Base-by-base conservation (phyloP, 1,140 invertebrate species). In the Drosophila santomea region DNA sequence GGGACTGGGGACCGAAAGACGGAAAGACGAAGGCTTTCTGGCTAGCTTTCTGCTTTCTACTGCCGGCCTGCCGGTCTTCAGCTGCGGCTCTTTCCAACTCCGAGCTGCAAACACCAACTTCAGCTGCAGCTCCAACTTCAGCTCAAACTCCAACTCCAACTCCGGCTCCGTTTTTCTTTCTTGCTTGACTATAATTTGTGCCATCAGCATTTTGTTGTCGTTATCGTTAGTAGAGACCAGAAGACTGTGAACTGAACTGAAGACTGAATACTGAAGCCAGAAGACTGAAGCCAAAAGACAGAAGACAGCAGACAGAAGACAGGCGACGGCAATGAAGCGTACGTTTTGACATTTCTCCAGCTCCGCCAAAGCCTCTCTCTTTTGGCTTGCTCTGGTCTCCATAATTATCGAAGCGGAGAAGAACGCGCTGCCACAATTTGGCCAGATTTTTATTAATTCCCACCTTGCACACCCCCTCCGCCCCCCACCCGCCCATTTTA, bases 191-290 rank as follows among this genome's bases (percentile, higher is more conserved):
- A 88, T 86, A 88, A 86, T 86, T 86, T 86, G 82, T 86, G 82
- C 82, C 82, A 85, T 85, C 82, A 81, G 78, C 81, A 81, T 83
- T 83, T 83, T 83, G 79, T 82, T 82, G 80, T 84, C 80, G 80
- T 84, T 84, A 84, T 85, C 80, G 75, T 86, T 86, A 85, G 82
- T 64, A 58, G 68, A 69, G 67, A 56, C 43, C 50, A 51, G 54
- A 61, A 67, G 48, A 50, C 47, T 32, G 32, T 32, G 32, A 32
- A 32, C 32, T 32, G 32, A 32, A 8, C 32, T 32, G 25, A 15
- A 50, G 41, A 25, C 48, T 43, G 36, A 15, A 44, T 57, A 3
- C 45, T 4, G 28, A 50, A 57, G 35, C 15, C 60, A 51, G 20
- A 38, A 38, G 38, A 51, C 57, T 7, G 36, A 32, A 63, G 44